Base-by-base conservation (phyloP, 2,113 vertebrate genomes). In the Brachypteracias leptosomus region DNA sequence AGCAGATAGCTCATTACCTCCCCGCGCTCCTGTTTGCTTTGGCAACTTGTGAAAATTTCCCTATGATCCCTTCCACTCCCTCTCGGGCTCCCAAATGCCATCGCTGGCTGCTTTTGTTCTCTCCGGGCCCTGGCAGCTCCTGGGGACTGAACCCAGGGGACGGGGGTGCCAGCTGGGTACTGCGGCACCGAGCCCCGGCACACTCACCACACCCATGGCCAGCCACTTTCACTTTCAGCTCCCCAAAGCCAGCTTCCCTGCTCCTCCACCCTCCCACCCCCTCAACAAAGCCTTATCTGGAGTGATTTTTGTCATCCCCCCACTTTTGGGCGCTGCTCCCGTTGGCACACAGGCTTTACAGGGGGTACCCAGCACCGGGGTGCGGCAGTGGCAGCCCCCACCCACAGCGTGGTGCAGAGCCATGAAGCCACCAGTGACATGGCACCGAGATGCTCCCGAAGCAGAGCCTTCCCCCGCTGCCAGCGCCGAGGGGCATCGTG, bases 341-440 rank as follows among this genome's bases (percentile, higher is more conserved):
- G 0, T 21, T 15, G 54, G 49, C 61, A 40, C n/a, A 33, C 0
- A 5, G 16, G 25, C 3, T 4, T 49, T 89, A 40, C 0, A 1
- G 47, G 55, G 10, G 1, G 2, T 5, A 15, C 61, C n/a, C 28
- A 11, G 54, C 54, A 57, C 54, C 11, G 54, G 62, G 12, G 62
- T 59, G 57, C n/a, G 19, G 20, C n/a, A n/a, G n/a, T n/a, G n/a
- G n/a, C n/a, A n/a, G n/a, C n/a, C n/a, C n/a, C n/a, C n/a, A n/a
- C n/a, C n/a, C n/a, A n/a, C n/a, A n/a, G n/a, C n/a, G n/a, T n/a
- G n/a, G 38, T 2, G 14, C 66, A 10, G 75, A 90, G 40, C 2
- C 1, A 42, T 54, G 91, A 15, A 57, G 46, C 9, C 70, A 5
- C 8, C 0, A 0, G 40, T 26, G 6, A 7, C 3, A 1, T 0